Base-by-base conservation (phyloP, 2,888 invertebrate species). In the Selenia dentaria region DNA sequence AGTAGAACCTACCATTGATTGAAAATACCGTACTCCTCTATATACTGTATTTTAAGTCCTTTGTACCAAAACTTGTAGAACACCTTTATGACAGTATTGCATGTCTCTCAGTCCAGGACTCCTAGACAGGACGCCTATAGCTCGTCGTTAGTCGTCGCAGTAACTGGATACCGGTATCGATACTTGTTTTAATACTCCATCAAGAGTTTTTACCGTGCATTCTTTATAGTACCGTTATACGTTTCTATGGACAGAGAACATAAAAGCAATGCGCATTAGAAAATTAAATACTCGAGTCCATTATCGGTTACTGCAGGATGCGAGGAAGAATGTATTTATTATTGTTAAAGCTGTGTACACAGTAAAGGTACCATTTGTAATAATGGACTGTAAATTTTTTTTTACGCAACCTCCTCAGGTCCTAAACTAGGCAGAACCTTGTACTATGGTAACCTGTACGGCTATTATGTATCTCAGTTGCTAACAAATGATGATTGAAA, bases 101-200 rank as follows among this genome's bases (percentile, higher is more conserved):
- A 24, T 6, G 5, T 10, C 26, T 37, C 13, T 12, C 5, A 10
- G n/a, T 33, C 27, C 3, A 28, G 6, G 22, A 58, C 67, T 66
- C 70, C 62, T 62, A 54, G 57, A 56, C 26, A 37, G 29, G 6
- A 25, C 6, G 44, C 53, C 51, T 64, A 64, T 65, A 67, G 67
- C 65, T 67, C 67, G 69, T 77, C 73, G 74, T 81, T 79, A 81
- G 75, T 67, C 63, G 67, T 64, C 64, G 57, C 62, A 62, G 69
- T 72, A 72, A 79, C 76, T 64, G 67, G 73, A 79, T 76, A 73
- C 59, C 34, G 33, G 57, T 50, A 54, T 37, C 26, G 41, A 57
- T 55, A 53, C 55, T 41, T 39, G 43, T 46, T 51, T 51, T n/a
- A 47, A 18, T 5, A 14, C 5, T 35, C 32, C 8, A 24, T 24